Evolutionary conservation across 2,113 vertebrate species (phyloP), one percentile per base, ranked within the genome.

Genomic region (Fregetta grallaria): DNA sequence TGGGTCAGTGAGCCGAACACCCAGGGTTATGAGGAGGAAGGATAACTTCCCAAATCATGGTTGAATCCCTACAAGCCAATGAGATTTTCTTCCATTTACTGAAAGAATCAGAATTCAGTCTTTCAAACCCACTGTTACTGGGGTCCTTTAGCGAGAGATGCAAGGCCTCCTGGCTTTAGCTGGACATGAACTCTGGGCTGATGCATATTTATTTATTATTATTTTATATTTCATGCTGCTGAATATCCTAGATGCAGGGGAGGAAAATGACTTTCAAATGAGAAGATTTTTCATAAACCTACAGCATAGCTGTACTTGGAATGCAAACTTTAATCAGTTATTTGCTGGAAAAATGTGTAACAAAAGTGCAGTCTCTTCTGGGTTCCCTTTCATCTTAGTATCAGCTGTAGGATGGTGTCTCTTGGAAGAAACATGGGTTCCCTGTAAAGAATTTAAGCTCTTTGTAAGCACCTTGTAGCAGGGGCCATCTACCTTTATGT

Each of bases 231-330:
- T 84, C 10, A 6, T 86, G 52, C 55, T 68, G 50, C 65, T 86
- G 79, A 84, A 84, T 94, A 91, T 93, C 86, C 86, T 86, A 93
- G 76, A 81, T 93, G 72, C 47, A 93, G 27, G 7, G 44, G 38
- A 94, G 76, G 65, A 73, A 94, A 97, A 93, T 75, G 45, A 90
- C 83, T 97, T 97, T 92, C 86, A 97, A 93, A 96, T 96, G 44
- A 96, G 93, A 83, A 90, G 49, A 73, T 95, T 92, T 94, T 88
- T 95, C 67, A 59, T 77, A 94, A 92, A 72, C 65, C 82, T 93
- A 44, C 38, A 90, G 86, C 72, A n/a, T 90, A 67, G 47, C 72
- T 94, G 58, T 40, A 45, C 47, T 88, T 66, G 52, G 40, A 93
- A 92, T 86, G 70, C 47, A 67, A 90, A 80, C 72, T 96, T 90